A percentile compares a stretch with the other conserved stretches of the same genome.
Evolutionary conservation across 2,797 vertebrate genomes (phyloP).

Genomic region (Xiphorhynchus erythropygius): DNA sequence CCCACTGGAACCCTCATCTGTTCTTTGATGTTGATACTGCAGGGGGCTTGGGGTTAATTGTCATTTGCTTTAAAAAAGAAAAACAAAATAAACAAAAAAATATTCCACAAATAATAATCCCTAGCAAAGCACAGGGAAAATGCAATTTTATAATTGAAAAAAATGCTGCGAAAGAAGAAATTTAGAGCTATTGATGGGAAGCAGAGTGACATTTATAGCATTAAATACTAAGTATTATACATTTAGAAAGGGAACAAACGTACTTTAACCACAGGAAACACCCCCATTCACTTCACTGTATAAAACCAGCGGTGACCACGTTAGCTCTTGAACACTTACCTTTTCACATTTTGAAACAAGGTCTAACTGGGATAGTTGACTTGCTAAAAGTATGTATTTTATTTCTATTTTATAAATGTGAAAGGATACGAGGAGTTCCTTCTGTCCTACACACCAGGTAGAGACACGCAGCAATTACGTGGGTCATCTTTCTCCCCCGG

Average conservation of each 20-base stretch:
- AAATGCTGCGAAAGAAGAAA: background rate
- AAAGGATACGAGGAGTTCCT: slow-evolving; percentile 97
- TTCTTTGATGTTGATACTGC: background rate
- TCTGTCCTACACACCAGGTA: slow-evolving; percentile 97
- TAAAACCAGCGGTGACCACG: background rate
- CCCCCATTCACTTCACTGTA: background rate
- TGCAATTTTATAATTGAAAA: background rate
- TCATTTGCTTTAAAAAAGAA: background rate
- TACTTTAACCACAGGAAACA: background rate
- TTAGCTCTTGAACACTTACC: background rate
- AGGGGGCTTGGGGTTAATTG: background rate
- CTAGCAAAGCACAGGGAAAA: background rate
- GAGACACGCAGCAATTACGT: slow-evolving; percentile 92
- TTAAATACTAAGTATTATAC: background rate
- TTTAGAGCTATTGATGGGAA: background rate
- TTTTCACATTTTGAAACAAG: background rate
- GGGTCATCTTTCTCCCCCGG: slow-evolving; percentile 83
- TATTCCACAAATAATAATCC: background rate
- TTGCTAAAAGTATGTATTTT: background rate
- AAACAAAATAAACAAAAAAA: background rate
- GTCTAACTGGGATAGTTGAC: background rate
- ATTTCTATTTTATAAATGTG: background rate
- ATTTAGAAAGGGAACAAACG: background rate
- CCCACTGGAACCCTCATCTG: background rate
- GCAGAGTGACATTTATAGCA: background rate